phyloP scores from a whole-genome alignment of 2,113 vertebrate species.

The Carassius auratus region DNA sequence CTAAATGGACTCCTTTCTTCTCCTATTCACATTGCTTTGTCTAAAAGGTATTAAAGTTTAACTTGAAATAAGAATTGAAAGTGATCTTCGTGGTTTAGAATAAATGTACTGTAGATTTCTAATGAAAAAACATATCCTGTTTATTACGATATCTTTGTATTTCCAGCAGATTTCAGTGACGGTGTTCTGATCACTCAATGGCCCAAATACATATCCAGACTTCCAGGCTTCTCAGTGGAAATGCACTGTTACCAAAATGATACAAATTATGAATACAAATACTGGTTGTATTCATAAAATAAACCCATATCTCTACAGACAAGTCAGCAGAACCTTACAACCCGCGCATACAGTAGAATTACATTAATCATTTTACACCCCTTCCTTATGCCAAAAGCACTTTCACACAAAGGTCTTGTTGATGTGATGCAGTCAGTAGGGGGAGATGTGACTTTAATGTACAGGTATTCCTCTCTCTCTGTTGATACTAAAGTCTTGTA shows the following conservation, averaged over 20 bases:
- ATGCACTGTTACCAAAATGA: conserved; percentile 58
- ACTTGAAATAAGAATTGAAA: neutral
- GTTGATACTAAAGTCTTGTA: no score
- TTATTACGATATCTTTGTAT: neutral
- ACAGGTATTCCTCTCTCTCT: no score
- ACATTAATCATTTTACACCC: neutral
- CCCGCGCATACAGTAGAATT: neutral
- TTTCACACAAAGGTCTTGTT: neutral
- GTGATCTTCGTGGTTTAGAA: neutral
- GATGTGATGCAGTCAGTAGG: conserved; percentile 1
- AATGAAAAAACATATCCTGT: neutral
- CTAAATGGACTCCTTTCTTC: conserved; percentile 3
- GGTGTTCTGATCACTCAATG: conserved; percentile 57
- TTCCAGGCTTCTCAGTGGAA: conserved; percentile 4
- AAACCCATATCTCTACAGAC: conserved; percentile 24
- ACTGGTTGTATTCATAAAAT: conserved; percentile 57
- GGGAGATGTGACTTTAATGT: no score
- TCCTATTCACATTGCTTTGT: neutral
- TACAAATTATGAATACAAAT: conserved; percentile 52
- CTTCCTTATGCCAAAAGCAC: neutral
- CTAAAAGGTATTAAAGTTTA: neutral
- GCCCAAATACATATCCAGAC: conserved; percentile 33
- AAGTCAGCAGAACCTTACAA: neutral
- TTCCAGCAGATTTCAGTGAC: conserved; percentile 25
- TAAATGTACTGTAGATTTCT: neutral